phyloP scores from a whole-genome alignment of 1,140 invertebrate species.

The Aphelenchoides besseyi region DNA sequence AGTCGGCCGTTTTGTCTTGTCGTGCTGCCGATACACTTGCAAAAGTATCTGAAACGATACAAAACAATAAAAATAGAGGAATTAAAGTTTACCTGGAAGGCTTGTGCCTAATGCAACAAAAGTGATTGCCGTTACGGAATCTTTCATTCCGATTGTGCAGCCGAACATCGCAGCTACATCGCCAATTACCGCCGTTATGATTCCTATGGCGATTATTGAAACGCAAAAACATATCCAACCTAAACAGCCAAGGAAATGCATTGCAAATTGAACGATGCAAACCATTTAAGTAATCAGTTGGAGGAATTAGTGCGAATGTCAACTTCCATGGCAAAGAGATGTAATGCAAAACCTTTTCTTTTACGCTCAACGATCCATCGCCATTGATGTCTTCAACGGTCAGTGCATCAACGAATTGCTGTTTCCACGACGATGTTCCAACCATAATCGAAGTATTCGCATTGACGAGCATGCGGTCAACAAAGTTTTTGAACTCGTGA shows the following conservation, averaged over 20 bases:
- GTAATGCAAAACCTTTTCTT: slow-evolving; percentile 84
- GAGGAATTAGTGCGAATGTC: slow-evolving; percentile 91
- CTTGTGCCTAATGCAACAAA: slow-evolving; percentile 68
- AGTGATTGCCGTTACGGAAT: slow-evolving; percentile 89
- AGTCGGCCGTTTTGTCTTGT: slow-evolving; percentile 92
- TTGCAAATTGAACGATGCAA: background rate
- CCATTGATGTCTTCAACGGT: slow-evolving; percentile 51
- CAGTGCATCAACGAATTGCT: slow-evolving; percentile 92
- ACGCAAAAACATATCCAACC: slow-evolving; percentile 87
- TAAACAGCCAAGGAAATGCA: slow-evolving; percentile 69
- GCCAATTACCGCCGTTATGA: slow-evolving; percentile 90
- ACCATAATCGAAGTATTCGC: slow-evolving; percentile 87
- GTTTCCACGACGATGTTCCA: slow-evolving; percentile 93
- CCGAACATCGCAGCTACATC: slow-evolving; percentile 94
- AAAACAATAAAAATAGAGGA: background rate
- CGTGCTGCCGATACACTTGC: slow-evolving; percentile 95
- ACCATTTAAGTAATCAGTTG: slow-evolving; percentile 71
- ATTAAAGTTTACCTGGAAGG: slow-evolving; percentile 63
- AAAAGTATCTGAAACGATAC: slow-evolving; percentile 74
- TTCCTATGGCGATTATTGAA: slow-evolving; percentile 84
- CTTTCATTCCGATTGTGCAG: slow-evolving; percentile 84
- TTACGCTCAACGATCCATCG: slow-evolving; percentile 41
- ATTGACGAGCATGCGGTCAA: slow-evolving; percentile 76
- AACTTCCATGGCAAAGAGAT: slow-evolving; percentile 96
- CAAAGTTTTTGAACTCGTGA: slow-evolving; percentile 80